Conservation (phyloP, 2,113 vertebrate genomes). For the Amblyornis subalaris region DNA sequence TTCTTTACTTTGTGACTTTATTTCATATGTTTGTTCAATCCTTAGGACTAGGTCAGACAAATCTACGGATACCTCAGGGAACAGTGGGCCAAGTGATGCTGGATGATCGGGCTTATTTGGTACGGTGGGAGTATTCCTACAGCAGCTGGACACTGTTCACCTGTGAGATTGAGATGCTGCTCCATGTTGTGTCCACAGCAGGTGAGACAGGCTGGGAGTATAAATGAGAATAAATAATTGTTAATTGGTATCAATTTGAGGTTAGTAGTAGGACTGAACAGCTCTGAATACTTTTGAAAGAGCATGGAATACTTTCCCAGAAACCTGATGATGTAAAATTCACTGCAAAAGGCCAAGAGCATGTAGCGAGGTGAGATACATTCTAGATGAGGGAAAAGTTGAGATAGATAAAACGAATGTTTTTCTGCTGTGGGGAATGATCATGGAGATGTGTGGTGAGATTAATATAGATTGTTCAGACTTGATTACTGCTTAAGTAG, state of each 20-base stretch:
- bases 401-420: not conserved
- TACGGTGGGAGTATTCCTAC: conserved; percentile 94
- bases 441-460: not conserved
- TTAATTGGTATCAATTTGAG: not conserved
- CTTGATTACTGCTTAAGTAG: not conserved
- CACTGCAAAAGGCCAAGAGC: not conserved
- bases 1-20: not conserved
- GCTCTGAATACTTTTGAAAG: not conserved
- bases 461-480: not conserved
- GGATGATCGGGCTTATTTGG: conserved; percentile 82
- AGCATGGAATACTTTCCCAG: not conserved
- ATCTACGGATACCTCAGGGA: conserved; percentile 92
- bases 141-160: conserved; percentile 97
- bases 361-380: not conserved
- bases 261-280: not conserved
- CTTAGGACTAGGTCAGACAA: conserved; percentile 84
- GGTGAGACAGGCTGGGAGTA: conserved; percentile 68
- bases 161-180: conserved; percentile 97
- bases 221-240: not conserved
- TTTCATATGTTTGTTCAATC: not conserved
- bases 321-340: not conserved
- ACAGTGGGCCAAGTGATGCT: conserved; percentile 87
- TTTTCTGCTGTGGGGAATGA: not conserved
- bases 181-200: conserved; percentile 96
- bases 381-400: not conserved